phyloP scores from a whole-genome alignment of 2,113 vertebrate species.

The Chaenocephalus aceratus region DNA sequence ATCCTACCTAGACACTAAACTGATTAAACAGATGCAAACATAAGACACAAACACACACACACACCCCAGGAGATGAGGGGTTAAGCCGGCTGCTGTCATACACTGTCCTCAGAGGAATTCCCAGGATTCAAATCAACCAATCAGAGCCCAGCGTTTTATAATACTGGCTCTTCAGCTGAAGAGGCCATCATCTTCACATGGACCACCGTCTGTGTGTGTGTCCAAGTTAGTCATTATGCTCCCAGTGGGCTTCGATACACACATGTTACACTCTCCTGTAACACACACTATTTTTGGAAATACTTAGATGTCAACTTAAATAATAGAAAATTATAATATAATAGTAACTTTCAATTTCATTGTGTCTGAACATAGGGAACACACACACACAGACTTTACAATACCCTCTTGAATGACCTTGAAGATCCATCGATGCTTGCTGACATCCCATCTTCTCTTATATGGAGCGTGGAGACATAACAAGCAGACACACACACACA shows the following conservation, averaged over 20 bases:
- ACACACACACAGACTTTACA: conserved; percentile 30
- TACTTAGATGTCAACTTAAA: too few relatives aligned
- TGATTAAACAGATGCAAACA: neutral
- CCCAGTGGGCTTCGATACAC: conserved; percentile 28
- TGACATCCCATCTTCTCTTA: conserved; percentile 64
- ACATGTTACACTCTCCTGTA: too few relatives aligned
- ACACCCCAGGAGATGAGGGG: conserved; percentile 1
- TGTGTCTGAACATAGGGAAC: too few relatives aligned
- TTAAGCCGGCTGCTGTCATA: conserved; percentile 10
- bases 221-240: conserved; percentile 56
- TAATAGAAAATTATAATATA: too few relatives aligned
- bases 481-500: too few relatives aligned
- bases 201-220: conserved; percentile 44
- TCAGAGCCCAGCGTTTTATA: conserved; percentile 53
- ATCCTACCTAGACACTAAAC: neutral
- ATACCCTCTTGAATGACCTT: conserved; percentile 45
- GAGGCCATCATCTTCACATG: conserved; percentile 62
- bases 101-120: conserved; percentile 25
- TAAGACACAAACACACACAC: conserved; percentile 15
- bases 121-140: conserved; percentile 58
- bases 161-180: conserved; percentile 54
- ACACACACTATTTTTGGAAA: too few relatives aligned
- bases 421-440: conserved; percentile 50
- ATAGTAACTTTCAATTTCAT: too few relatives aligned
- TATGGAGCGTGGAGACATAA: conserved; percentile 14